A percentile compares a stretch with the other conserved stretches of the same genome.
phyloP scores from a whole-genome alignment of 2,113 vertebrate species.

The Gymnocephalus cernua region DNA sequence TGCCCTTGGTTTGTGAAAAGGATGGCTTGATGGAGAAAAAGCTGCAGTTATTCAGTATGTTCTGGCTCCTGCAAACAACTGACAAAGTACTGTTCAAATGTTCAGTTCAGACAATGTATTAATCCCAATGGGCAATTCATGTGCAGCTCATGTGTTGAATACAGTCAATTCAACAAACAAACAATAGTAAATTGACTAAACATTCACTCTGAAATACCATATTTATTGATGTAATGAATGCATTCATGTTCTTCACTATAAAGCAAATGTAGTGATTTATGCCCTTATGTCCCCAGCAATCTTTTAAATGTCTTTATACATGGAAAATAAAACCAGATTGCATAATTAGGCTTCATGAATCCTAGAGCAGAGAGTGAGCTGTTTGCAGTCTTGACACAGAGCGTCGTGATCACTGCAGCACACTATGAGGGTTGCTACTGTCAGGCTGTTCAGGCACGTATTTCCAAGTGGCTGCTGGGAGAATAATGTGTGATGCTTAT shows the following conservation, averaged over 20 bases:
- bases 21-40: background rate
- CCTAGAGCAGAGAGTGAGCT: constrained; percentile 37
- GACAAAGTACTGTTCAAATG: constrained; percentile 3
- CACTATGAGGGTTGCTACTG: background rate
- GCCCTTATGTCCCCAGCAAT: no score
- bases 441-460: background rate
- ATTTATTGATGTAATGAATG: background rate
- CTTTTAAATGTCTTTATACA: background rate
- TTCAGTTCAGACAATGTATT: background rate
- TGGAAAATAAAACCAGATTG: constrained; percentile 9
- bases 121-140: no score
- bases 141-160: no score
- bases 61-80: background rate
- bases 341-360: constrained; percentile 47
- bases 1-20: constrained; percentile 57
- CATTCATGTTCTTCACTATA: background rate
- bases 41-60: background rate
- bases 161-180: no score
- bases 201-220: background rate
- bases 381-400: background rate
- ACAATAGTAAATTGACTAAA: background rate
- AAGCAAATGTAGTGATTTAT: background rate
- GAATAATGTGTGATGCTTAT: background rate
- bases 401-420: constrained; percentile 55
- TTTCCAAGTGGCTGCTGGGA: constrained; percentile 1